Percentiles rank a stretch among this genome's conserved stretches.
Conservation (phyloP, 1,140 invertebrate genomes). For the Geopemphigus sp. region DNA sequence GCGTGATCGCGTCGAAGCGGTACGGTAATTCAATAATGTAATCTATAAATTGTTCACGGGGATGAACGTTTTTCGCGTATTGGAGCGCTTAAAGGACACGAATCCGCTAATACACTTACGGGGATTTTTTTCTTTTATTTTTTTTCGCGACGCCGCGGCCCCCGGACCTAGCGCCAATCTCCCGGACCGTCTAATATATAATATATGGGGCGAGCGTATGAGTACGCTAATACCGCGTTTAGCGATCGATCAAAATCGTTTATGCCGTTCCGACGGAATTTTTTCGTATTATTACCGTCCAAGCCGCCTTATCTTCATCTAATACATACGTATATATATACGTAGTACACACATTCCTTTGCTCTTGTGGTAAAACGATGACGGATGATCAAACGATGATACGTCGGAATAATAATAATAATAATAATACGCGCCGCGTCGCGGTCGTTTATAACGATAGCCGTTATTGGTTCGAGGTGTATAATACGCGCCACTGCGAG, state of each 20-base stretch:
- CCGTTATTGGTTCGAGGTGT: too few relatives aligned
- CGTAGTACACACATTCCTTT: neutral
- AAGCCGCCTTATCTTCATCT: neutral
- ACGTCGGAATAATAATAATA: conserved; percentile 35
- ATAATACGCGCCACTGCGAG: too few relatives aligned
- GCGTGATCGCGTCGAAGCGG: too few relatives aligned
- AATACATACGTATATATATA: neutral
- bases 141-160: neutral
- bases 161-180: too few relatives aligned
- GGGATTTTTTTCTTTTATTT: neutral
- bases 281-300: neutral
- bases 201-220: conserved; percentile 6
- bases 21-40: neutral
- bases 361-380: neutral
- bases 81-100: too few relatives aligned
- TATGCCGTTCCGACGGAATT: conserved; percentile 3
- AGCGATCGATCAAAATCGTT: conserved; percentile 45
- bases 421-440: conserved; percentile 7
- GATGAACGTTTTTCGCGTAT: too few relatives aligned
- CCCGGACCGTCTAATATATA: neutral
- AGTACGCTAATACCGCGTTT: too few relatives aligned
- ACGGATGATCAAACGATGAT: conserved; percentile 45
- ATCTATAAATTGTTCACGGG: too few relatives aligned
- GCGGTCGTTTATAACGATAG: too few relatives aligned
- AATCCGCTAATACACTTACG: neutral